Percentiles rank a stretch among this genome's conserved stretches.
Conservation (phyloP, 2,797 vertebrate genomes). For the Bradypus variegatus region DNA sequence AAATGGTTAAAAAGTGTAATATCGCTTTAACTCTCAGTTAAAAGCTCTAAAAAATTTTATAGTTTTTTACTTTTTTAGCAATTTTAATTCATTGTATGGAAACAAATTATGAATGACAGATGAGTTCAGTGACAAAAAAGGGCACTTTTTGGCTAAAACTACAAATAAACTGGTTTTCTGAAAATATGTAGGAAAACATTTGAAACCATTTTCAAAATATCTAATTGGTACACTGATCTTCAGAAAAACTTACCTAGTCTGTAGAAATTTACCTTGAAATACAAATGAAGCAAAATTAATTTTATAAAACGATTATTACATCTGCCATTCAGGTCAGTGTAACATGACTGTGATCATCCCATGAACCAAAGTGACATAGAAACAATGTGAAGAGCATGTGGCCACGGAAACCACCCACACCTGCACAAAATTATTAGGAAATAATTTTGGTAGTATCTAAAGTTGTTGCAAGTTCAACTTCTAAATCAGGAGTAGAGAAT, state of each 20-base stretch:
- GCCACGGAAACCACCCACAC: conserved; percentile 79
- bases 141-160: conserved; percentile 82
- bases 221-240: conserved; percentile 86
- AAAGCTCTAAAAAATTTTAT: too few relatives aligned
- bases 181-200: conserved; percentile 84
- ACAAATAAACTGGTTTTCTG: conserved; percentile 82
- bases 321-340: conserved; percentile 88
- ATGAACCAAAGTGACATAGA: conserved; percentile 83
- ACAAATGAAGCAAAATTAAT: conserved; percentile 92
- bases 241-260: conserved; percentile 78
- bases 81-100: conserved; percentile 81
- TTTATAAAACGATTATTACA: conserved; percentile 79
- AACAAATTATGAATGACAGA: conserved; percentile 77
- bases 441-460: neutral
- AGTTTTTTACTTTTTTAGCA: conserved; percentile 65
- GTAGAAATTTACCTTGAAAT: conserved; percentile 94
- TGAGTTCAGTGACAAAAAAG: conserved; percentile 80
- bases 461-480: neutral
- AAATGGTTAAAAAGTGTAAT: neutral
- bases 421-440: neutral
- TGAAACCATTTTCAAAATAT: conserved; percentile 83
- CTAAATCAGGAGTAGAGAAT: neutral
- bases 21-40: neutral
- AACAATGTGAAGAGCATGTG: conserved; percentile 86
- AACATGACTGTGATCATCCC: conserved; percentile 79